These are phyloP conservation scores for Halocynthia roretzi DNA, from an alignment of 23 tunicate genomes.

Conservation along the genomic window DNA sequence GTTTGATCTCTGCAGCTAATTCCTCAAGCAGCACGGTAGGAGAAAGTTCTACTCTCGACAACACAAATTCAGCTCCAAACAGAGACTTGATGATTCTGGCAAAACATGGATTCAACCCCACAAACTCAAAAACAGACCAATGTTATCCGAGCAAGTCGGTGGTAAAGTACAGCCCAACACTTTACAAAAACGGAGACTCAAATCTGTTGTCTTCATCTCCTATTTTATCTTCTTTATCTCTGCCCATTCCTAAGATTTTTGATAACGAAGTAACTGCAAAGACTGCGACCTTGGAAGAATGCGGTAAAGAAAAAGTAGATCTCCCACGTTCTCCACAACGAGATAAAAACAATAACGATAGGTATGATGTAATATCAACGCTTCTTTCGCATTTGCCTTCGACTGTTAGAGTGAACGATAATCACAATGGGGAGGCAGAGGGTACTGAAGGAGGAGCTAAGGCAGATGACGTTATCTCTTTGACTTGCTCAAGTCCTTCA, in stretches of 20 bases:
- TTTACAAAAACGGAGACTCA: background rate
- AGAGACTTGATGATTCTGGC: background rate
- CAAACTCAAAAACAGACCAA: background rate
- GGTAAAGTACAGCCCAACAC: background rate
- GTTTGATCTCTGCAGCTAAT: constrained; percentile 22
- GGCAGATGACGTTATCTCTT: constrained; percentile 53
- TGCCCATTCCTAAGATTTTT: background rate
- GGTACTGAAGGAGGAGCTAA: constrained; percentile 13
- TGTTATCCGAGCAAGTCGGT: background rate
- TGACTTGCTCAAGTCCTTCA: constrained; percentile 86
- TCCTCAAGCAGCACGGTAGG: constrained; percentile 22
- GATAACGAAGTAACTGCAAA: background rate
- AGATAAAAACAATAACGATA: background rate
- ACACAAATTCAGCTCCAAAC: background rate
- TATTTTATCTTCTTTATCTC: background rate
- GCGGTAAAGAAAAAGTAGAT: background rate
- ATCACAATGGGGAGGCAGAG: constrained; percentile 15
- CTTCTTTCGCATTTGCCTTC: background rate
- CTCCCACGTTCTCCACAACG: background rate
- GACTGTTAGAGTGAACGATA: constrained; percentile 6
- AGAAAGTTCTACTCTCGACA: constrained; percentile 2
- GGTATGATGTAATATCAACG: background rate
- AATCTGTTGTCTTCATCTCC: background rate
- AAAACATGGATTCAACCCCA: background rate
- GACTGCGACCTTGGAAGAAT: background rate